Evolutionary conservation across 1,140 invertebrate species (phyloP), one percentile per base, ranked within the genome.

Genomic region (Mizuhopecten yessoensis): DNA sequence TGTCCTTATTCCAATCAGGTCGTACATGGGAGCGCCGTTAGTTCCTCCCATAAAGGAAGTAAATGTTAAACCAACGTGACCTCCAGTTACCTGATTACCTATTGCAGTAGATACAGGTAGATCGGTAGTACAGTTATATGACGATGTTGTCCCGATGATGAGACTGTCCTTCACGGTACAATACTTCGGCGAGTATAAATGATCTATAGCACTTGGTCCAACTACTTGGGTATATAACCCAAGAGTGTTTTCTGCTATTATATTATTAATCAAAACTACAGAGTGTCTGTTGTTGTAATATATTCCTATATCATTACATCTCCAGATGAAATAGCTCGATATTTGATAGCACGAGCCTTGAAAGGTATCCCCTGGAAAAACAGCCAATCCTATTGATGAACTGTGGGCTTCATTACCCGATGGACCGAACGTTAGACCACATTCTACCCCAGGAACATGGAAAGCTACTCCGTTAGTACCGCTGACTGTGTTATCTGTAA

Each of bases 401-500:
- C 91, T 75, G 7, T 93, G 90, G 17, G 57, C 94, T 36, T 90
- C 91, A 89, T 95, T 96, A 7, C 91, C 91, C 33, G 33, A 90
- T 42, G 34, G 91, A 75, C 9, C 3, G 5, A n/a, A 75, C 15
- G 88, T 87, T 15, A 87, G 34, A 86, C 29, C 34, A 88, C 95
- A 95, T 9, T 87, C 17, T 86, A 94, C 93, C 7, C 94, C 93
- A 34, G 87, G 87, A 9, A 94, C 39, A 29, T 89, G 90, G 86
- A 92, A 94, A 7, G 92, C 95, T n/a, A 92, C 49, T 20, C 96
- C 87, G 86, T 96, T 94, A n/a, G 94, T 87, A 33, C 96, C 96
- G 29, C 94, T 93, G 17, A 96, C 94, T 23, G 92, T 89, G 90
- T 96, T 96, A 33, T 92, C 89, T 23, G 45, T 42, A 10, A 96